Evolutionary conservation across 2,797 vertebrate genomes (phyloP), one percentile per base, ranked within the genome.

Genomic region (Aselliscus stoliczkanus): DNA sequence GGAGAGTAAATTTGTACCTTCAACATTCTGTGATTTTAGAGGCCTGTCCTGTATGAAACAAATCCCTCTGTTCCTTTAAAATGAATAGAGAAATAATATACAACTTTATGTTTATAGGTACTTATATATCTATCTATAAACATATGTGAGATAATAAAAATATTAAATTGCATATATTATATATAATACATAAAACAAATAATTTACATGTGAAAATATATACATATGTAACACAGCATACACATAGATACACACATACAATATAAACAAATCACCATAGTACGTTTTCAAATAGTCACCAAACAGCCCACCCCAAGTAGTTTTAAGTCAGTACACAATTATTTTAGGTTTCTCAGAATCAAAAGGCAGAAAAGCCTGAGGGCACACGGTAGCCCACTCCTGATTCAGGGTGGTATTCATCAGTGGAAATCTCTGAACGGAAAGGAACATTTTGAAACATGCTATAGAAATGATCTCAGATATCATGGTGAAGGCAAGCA

Each of bases 401-500:
- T 64, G n/a, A 90, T 27, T 52, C 21, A 58, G 21, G 42, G 8
- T 18, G 4, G 34, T 5, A 54, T 85, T 64, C 15, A 12, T 65
- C 37, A 20, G 4, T 1, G 0, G n/a, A 56, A 84, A 70, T 9
- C 39, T 54, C 34, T 60, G 13, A 39, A 42, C 3, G 5, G 27
- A 39, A 4, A 73, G 25, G 13, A 73, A 8, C 1, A 21, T 13
- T 25, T 13, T 44, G 52, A 64, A 92, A 52, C 29, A 12, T 0
- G 2, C 11, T 39, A 0, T 42, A n/a, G 29, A 23, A 31, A 11
- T 8, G 20, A 27, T 34, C 65, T 72, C 15, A 21, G 47, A 27
- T 37, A 4, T 34, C 27, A 31, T 0, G 0, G 15, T 0, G 4
- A 31, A 29, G 7, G 20, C 18, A 37, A 18, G 31, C 2, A 21